Evolutionary conservation across 1,140 invertebrate genomes (phyloP), one percentile per base, ranked within the genome.

Genomic region (Rhagoletis zephyria): DNA sequence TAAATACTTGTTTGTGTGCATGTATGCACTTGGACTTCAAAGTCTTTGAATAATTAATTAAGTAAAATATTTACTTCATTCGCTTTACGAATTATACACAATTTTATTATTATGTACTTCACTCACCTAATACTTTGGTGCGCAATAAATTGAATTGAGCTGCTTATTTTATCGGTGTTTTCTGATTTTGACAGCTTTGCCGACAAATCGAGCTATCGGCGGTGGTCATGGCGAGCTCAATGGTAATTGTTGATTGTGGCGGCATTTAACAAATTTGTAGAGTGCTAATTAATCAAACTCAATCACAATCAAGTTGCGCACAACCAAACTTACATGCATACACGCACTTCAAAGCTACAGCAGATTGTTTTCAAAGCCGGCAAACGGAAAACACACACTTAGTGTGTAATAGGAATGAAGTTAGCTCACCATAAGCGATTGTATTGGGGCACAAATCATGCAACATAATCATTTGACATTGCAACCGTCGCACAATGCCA

Each of bases 391-490:
- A 74, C 70, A 81, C n/a, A 56, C 14, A 81, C 51, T 19, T 63
- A 63, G n/a, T 4, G 4, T 30, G 30, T 10, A 30, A 30, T 10
- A 30, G 30, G 40, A 67, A 67, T 67, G n/a, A 19, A 67, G 30
- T 67, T 40, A 67, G 64, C 45, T 0, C 45, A 19, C 51, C 74
- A 51, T 42, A 30, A 56, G 48, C 19, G 48, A 81, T 56, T 30
- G 74, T 42, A 56, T 51, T 77, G 45, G 70, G 14, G 42, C 70
- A 77, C 70, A 77, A n/a, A 77, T 51, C 70, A 56, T 77, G 45
- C 70, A 77, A 77, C 14, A 77, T 51, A 77, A 77, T 77, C 70
- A 81, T 81, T 56, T 81, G 74, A 81, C 74, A 81, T 81, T 81
- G n/a, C 74, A 56, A 56, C 16, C n/a, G 9, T 48, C 48, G 45